Conservation (phyloP, 2,888 invertebrate genomes). For the Pseudanteris insignis region DNA sequence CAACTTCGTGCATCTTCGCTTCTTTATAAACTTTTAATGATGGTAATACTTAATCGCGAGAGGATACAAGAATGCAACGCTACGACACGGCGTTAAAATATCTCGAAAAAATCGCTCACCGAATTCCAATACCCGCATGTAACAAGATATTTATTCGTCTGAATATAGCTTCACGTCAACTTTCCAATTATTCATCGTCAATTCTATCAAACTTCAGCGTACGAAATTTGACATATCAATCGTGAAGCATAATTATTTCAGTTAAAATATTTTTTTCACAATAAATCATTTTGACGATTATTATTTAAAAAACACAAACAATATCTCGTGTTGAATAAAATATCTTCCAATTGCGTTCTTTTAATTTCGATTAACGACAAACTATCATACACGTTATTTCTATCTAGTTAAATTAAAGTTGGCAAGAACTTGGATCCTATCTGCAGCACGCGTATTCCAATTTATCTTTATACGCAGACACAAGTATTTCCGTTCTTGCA, state of each 20-base stretch:
- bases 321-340: too few relatives aligned
- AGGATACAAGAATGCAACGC: conserved; percentile 51
- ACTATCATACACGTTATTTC: conserved; percentile 10
- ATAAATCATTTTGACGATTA: too few relatives aligned
- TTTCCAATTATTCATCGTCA: too few relatives aligned
- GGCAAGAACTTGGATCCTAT: conserved; percentile 52
- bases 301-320: too few relatives aligned
- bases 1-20: conserved; percentile 56
- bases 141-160: conserved; percentile 39
- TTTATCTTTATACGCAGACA: conserved; percentile 33
- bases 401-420: conserved; percentile 62
- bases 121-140: conserved; percentile 55
- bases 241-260: too few relatives aligned
- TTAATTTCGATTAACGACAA: conserved; percentile 7
- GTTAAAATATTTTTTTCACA: too few relatives aligned
- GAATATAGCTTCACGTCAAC: too few relatives aligned
- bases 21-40: conserved; percentile 67
- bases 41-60: conserved; percentile 65
- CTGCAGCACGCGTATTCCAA: conserved; percentile 51
- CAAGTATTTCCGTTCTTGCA: conserved; percentile 43
- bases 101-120: conserved; percentile 53
- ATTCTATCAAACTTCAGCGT: too few relatives aligned
- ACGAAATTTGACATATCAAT: too few relatives aligned
- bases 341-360: too few relatives aligned
- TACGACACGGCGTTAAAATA: conserved; percentile 50